phyloP scores from a whole-genome alignment of 23 tunicate species.

The Phallusia fumigata region DNA sequence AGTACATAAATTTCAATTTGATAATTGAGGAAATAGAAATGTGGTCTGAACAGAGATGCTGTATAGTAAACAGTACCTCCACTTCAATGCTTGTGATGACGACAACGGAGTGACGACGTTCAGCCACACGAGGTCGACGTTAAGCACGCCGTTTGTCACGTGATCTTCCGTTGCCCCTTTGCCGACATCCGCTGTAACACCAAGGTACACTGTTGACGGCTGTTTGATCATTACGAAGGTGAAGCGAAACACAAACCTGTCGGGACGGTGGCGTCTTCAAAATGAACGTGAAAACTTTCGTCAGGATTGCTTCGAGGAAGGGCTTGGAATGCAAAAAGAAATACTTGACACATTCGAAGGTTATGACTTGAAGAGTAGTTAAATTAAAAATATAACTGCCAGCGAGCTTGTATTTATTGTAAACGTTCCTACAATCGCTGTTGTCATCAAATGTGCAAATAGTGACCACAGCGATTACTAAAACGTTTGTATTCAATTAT shows the following conservation, averaged over 20 bases:
- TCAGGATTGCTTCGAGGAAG: not conserved
- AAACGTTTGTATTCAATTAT: too few species aligned
- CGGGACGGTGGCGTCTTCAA: not conserved
- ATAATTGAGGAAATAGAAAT: too few species aligned
- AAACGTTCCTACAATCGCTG: not conserved
- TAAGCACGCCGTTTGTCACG: slow-evolving; percentile 57
- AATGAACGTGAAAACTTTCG: not conserved
- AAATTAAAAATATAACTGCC: too few species aligned
- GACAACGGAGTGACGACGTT: slow-evolving; percentile 67
- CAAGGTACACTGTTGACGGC: too few species aligned
- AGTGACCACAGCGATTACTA: not conserved
- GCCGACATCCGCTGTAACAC: not conserved
- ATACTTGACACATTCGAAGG: too few species aligned
- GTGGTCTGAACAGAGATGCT: too few species aligned
- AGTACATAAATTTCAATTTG: too few species aligned
- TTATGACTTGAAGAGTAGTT: too few species aligned
- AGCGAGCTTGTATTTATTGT: too few species aligned
- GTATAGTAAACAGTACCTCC: not conserved
- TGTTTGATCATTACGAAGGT: too few species aligned
- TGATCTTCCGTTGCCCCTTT: slow-evolving; percentile 22
- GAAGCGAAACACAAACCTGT: not conserved
- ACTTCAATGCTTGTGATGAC: slow-evolving; percentile 16
- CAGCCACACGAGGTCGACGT: slow-evolving; percentile 67
- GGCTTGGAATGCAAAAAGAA: not conserved
- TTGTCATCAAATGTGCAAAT: not conserved